These are phyloP conservation scores for Danionella cerebrum DNA, from an alignment of 2,113 vertebrate species.

Conservation along the genomic window DNA sequence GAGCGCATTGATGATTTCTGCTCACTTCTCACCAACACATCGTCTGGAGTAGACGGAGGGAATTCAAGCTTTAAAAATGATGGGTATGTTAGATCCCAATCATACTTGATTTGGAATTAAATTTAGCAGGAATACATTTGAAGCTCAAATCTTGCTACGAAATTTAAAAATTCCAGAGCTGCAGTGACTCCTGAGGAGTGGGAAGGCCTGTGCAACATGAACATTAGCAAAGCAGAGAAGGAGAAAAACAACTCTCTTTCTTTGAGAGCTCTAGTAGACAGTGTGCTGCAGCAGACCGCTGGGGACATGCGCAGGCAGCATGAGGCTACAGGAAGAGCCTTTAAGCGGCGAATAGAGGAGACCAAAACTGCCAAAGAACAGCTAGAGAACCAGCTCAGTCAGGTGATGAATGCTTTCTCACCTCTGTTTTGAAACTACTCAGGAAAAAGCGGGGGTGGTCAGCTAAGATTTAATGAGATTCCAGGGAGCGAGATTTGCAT, in stretches of 20 bases:
- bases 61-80: background rate
- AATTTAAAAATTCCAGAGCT: slow-evolving; percentile 43
- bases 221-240: slow-evolving; percentile 74
- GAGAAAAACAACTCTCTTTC: slow-evolving; percentile 73
- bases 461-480: too few species aligned
- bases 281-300: slow-evolving; percentile 72
- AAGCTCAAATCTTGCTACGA: background rate
- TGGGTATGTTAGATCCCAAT: slow-evolving; percentile 40
- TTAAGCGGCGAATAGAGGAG: slow-evolving; percentile 65
- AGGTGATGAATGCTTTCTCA: slow-evolving; percentile 57
- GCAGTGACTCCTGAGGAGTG: slow-evolving; percentile 74
- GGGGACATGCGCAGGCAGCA: slow-evolving; percentile 66
- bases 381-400: slow-evolving; percentile 72
- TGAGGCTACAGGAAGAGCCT: slow-evolving; percentile 56
- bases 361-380: slow-evolving; percentile 72
- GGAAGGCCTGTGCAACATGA: slow-evolving; percentile 72
- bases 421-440: too few species aligned
- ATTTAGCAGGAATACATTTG: background rate
- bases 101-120: background rate
- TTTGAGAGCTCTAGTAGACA: slow-evolving; percentile 67
- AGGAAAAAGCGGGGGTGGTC: too few species aligned
- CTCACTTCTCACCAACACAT: slow-evolving; percentile 67
- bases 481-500: too few species aligned
- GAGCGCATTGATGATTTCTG: slow-evolving; percentile 77
- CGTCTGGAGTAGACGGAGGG: slow-evolving; percentile 43